Evolutionary conservation across 2,888 invertebrate species (phyloP), one percentile per base, ranked within the genome.

Genomic region (Napeogenes sylphis): DNA sequence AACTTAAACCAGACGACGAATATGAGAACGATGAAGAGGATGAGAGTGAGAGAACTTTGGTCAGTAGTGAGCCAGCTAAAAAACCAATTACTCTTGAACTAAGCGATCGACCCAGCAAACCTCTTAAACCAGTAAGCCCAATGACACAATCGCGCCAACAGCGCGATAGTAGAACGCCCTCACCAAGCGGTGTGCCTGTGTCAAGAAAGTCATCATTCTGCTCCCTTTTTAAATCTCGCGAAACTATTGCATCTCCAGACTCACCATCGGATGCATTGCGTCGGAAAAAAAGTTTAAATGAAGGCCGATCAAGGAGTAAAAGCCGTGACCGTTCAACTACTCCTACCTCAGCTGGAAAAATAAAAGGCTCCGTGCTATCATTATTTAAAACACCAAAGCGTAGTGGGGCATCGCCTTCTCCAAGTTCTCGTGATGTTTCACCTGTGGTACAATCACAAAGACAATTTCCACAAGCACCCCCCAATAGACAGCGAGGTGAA

Each of bases 181-280:
- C 96, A 2, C 95, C 96, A 0, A 73, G 92, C 1, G 92, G 92
- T 0, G 86, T 86, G 0, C 91, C 92, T 0, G 91, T 93, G 0
- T 95, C 96, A 0, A 91, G 96, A 47, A 95, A 95, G 80, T 95
- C 95, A 73, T 96, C 96, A 45, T 95, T 96, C 77, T 94, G 95
- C 63, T 95, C 95, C 4, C 83, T 96, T 54, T 96, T 96, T 76
- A 94, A 94, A 80, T 94, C 95, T 68, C 93, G 93, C 71, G 94
- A 93, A 73, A 92, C 92, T 30, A 92, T 92, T 63, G 91, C 92
- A 30, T 94, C 93, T 63, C 93, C 93, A 0, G 93, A 93, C 70
- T 93, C 93, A 0, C 93, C 93, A 12, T 91, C 92, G 1, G 87
- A 85, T 13, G 84, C 82, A 21, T 73, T 86, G 45, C 82, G 85